Evolutionary conservation across 2,888 invertebrate genomes (phyloP).

Genomic region (Stenotaenia linearis): DNA sequence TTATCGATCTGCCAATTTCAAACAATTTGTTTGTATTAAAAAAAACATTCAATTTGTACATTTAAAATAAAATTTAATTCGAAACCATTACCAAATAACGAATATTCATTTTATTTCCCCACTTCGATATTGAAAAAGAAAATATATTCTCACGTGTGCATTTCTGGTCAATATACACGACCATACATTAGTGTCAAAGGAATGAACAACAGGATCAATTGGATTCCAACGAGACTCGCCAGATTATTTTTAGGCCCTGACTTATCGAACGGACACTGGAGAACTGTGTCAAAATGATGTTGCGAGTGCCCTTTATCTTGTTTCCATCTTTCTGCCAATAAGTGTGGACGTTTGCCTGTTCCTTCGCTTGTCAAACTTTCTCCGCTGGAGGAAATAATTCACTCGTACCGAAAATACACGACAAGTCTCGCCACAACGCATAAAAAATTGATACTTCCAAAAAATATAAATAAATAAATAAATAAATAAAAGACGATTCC

Average conservation of each 20-base stretch:
- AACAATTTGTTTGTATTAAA: too few relatives aligned
- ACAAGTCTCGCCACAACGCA: not conserved
- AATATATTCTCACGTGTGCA: not conserved
- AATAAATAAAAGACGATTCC: not conserved
- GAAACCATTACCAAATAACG: not conserved
- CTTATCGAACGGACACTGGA: slow-evolving; percentile 21
- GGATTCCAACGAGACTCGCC: not conserved
- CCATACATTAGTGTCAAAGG: slow-evolving; percentile 13
- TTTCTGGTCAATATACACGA: not conserved
- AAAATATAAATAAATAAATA: not conserved
- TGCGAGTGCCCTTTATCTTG: slow-evolving; percentile 5
- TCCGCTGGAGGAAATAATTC: slow-evolving; percentile 1
- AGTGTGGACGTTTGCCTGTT: slow-evolving; percentile 10
- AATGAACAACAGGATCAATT: slow-evolving; percentile 21
- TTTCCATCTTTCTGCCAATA: slow-evolving; percentile 19
- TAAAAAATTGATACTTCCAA: not conserved
- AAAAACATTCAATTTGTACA: not conserved
- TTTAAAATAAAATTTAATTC: not conserved
- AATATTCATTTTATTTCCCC: not conserved
- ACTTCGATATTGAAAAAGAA: not conserved
- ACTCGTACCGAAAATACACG: not conserved
- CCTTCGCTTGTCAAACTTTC: not conserved
- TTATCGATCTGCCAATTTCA: too few relatives aligned
- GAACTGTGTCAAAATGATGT: not conserved
- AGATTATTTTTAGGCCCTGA: slow-evolving; percentile 17